Evolutionary conservation across 2,888 invertebrate genomes (phyloP), one percentile per base, ranked within the genome.

Genomic region (Digitonthophagus gazella): DNA sequence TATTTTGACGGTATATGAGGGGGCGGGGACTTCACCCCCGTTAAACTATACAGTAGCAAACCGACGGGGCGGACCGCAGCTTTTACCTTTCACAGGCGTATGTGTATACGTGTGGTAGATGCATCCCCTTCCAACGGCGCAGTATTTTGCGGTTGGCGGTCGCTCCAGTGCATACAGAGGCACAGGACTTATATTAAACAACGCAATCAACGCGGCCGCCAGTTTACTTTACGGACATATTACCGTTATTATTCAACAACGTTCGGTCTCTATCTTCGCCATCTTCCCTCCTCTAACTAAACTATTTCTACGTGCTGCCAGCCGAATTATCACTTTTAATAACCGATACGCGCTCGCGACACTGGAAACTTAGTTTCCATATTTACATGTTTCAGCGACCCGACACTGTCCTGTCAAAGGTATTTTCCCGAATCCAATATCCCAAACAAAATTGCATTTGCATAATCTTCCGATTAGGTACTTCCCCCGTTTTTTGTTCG

Each of bases 361-460:
- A 44, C 8, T 44, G 28, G 28, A 44, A 44, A 44, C 28, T 1
- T 44, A 44, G 28, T 44, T 44, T 44, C 28, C 28, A 44, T 44
- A 44, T 44, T 44, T 44, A 44, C 28, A 44, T 44, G 28, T 44
- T 1, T 6, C 28, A 8, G 28, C 6, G 11, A 65, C 65, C 15
- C 75, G 75, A 76, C 76, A 44, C 11, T 6, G 28, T 8, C 76
- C 75, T 78, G 78, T 78, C 78, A 77, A 77, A 78, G 78, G 77
- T 78, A 80, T 80, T 80, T 81, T 79, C 81, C 80, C 80, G 80
- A 82, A 82, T 81, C 81, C 82, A 82, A 82, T 82, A 81, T 81
- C 79, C 80, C 79, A 80, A 81, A 81, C 81, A 80, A 80, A 81
- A 81, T 82, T 81, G 78, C 81, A 82, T 82, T 82, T 81, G 77